These are phyloP conservation scores for Dioctria rufipes DNA, from an alignment of 2,888 invertebrate species.

Conservation along the genomic window DNA sequence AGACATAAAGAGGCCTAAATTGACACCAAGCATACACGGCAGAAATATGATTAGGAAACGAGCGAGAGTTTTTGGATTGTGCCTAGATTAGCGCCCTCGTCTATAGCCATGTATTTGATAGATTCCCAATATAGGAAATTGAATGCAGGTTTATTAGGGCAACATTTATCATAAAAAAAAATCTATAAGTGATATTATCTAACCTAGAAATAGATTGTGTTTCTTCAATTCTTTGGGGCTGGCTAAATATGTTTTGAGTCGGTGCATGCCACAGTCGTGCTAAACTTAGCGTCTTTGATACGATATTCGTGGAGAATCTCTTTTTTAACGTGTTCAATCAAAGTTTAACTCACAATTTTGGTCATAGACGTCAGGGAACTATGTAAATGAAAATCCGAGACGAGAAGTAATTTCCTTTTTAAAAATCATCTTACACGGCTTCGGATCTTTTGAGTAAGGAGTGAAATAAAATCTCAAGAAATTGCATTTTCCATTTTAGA, in stretches of 20 bases:
- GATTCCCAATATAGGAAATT: background rate
- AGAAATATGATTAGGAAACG: background rate
- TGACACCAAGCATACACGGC: constrained; percentile 45
- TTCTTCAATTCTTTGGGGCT: background rate
- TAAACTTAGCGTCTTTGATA: background rate
- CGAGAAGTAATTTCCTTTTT: too few relatives aligned
- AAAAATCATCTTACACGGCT: too few relatives aligned
- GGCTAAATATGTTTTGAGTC: background rate
- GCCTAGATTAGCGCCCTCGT: background rate
- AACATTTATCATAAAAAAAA: background rate
- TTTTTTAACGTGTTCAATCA: too few relatives aligned
- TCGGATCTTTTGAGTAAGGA: too few relatives aligned
- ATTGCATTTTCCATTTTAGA: too few relatives aligned
- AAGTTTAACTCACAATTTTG: too few relatives aligned
- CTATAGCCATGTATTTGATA: background rate
- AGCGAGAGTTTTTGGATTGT: constrained; percentile 1
- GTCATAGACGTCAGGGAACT: too few relatives aligned
- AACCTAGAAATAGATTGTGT: background rate
- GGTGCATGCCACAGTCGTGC: background rate
- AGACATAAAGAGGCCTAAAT: constrained; percentile 27
- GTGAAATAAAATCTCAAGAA: too few relatives aligned
- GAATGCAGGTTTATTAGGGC: background rate
- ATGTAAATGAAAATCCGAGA: too few relatives aligned
- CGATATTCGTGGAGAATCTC: too few relatives aligned
- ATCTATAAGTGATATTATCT: background rate